Conservation (phyloP, 2,888 invertebrate genomes). For the Tipula confusa region DNA sequence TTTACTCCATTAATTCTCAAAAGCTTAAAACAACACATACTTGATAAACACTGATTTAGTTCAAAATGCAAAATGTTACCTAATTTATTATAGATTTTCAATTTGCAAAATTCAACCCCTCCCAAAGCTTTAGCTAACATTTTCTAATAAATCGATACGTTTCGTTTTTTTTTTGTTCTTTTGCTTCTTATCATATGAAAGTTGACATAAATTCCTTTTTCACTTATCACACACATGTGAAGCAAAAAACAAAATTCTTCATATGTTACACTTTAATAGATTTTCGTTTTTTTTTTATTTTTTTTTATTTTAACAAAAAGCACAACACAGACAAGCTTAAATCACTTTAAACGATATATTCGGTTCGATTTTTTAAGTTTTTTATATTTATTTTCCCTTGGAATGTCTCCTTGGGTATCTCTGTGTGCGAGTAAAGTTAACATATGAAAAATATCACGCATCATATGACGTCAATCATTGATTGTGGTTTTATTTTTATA, state of each 20-base stretch:
- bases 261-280: background rate
- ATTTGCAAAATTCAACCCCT: background rate
- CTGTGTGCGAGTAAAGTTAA: background rate
- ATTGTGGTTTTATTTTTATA: background rate
- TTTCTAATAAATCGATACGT: background rate
- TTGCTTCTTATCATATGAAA: background rate
- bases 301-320: background rate
- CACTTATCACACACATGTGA: background rate
- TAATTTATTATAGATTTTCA: background rate
- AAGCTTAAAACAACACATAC: too few species aligned
- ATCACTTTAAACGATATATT: slow-evolving; percentile 5
- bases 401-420: background rate
- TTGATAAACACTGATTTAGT: background rate
- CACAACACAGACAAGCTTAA: background rate
- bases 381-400: background rate
- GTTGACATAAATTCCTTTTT: background rate
- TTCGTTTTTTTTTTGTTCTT: too few species aligned
- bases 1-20: too few species aligned
- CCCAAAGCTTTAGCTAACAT: background rate
- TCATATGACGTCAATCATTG: background rate
- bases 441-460: background rate
- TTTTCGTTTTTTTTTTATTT: background rate
- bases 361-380: background rate
- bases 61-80: background rate
- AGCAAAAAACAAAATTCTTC: background rate